phyloP scores from a whole-genome alignment of 2,797 vertebrate species.

The Mormyrus proboscirostris region DNA sequence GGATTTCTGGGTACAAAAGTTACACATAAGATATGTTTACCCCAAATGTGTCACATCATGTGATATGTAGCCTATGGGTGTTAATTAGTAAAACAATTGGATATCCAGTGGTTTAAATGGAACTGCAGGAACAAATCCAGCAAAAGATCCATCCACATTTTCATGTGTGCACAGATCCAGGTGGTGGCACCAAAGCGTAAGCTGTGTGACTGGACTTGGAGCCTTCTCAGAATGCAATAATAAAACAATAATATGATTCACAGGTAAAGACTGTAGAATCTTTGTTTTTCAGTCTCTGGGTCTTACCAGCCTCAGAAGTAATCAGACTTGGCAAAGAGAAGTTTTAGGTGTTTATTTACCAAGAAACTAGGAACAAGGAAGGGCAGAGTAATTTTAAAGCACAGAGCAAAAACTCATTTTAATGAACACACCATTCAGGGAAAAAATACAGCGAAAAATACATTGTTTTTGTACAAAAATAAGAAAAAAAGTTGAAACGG shows the following conservation, averaged over 20 bases:
- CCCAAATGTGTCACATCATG: background rate
- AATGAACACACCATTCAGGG: background rate
- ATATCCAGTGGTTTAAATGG: background rate
- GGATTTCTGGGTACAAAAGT: background rate
- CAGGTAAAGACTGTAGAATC: slow-evolving; percentile 3
- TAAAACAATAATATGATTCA: background rate
- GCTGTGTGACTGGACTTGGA: background rate
- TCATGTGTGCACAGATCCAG: background rate
- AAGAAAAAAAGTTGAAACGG: background rate
- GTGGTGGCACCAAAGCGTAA: background rate
- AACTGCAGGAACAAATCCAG: background rate
- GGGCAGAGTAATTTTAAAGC: background rate
- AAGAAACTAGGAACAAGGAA: background rate
- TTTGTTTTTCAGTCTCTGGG: background rate
- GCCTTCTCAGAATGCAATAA: background rate
- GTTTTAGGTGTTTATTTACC: slow-evolving; percentile 3
- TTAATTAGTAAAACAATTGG: background rate
- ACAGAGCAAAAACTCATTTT: background rate
- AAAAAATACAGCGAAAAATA: background rate
- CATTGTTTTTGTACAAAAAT: background rate
- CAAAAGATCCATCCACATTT: background rate
- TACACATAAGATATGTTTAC: background rate
- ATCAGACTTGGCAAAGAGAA: background rate
- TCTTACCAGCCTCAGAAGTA: background rate
- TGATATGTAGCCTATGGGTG: background rate